These are phyloP conservation scores for Felis chaus DNA, from an alignment of 2,113 vertebrate genomes.

Conservation along the genomic window DNA sequence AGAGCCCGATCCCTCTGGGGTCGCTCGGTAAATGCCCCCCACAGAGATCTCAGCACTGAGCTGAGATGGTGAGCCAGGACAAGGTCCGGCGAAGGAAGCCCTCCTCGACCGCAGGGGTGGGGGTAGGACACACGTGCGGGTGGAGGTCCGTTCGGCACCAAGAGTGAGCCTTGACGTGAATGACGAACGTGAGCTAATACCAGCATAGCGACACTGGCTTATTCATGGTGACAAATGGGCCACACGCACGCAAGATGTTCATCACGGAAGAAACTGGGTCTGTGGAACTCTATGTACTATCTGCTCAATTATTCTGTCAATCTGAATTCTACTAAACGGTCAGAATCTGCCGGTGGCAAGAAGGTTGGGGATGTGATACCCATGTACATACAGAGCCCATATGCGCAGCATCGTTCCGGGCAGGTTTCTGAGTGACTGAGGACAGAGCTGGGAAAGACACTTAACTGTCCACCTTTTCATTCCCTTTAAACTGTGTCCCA, in stretches of 20 bases:
- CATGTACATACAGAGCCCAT: not conserved
- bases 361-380: not conserved
- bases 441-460: not conserved
- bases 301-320: not conserved
- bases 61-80: too few relatives aligned
- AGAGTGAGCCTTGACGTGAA: not conserved
- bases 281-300: too few relatives aligned
- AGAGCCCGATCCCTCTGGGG: not conserved
- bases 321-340: not conserved
- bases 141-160: too few relatives aligned
- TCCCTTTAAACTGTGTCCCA: not conserved
- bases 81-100: too few relatives aligned
- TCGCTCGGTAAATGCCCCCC: not conserved
- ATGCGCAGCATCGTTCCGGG: not conserved
- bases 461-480: not conserved
- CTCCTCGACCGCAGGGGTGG: fast-evolving
- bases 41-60: not conserved
- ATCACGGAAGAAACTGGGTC: fast-evolving
- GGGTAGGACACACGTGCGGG: fast-evolving
- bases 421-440: not conserved
- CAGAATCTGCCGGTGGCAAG: not conserved
- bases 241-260: not conserved
- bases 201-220: not conserved
- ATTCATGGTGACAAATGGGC: too few relatives aligned
- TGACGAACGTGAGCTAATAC: not conserved